These are phyloP conservation scores for Corythornis vintsioides DNA, from an alignment of 2,113 vertebrate genomes.

Conservation along the genomic window DNA sequence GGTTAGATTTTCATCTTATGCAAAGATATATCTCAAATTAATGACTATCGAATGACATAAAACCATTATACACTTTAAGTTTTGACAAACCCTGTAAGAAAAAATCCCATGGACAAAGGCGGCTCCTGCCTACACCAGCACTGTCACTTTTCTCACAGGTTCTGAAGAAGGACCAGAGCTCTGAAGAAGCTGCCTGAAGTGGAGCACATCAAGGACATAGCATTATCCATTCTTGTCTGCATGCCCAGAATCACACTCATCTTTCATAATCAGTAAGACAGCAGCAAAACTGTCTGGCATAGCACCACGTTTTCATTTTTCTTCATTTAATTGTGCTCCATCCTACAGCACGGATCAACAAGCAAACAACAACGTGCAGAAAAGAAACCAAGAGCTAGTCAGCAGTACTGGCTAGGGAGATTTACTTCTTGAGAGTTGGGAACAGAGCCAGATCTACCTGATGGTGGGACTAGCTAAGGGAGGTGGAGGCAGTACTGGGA, in stretches of 20 bases:
- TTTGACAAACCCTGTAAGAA: background rate
- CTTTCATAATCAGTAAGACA: constrained; percentile 59
- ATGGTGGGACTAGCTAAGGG: background rate
- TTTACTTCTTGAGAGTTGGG: background rate
- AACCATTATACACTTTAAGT: rapidly evolving
- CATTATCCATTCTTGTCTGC: constrained; percentile 28
- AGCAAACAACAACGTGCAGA: constrained; percentile 15
- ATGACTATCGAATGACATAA: background rate
- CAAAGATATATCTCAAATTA: background rate
- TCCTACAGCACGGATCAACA: constrained; percentile 2
- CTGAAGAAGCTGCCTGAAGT: background rate
- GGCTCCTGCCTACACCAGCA: background rate
- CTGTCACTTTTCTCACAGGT: background rate
- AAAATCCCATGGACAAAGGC: background rate
- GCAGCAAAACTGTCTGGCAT: constrained; percentile 48
- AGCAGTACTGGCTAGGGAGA: background rate
- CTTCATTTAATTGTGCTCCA: constrained; percentile 40
- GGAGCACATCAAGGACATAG: background rate
- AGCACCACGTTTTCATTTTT: constrained; percentile 49
- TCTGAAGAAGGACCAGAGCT: background rate
- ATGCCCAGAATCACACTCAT: constrained; percentile 55
- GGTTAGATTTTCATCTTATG: background rate
- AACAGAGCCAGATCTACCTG: background rate
- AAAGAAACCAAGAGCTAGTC: constrained; percentile 14
- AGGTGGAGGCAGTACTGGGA: background rate